Conservation (phyloP, 1,140 invertebrate genomes). For the Proctacanthus coquilletti region DNA sequence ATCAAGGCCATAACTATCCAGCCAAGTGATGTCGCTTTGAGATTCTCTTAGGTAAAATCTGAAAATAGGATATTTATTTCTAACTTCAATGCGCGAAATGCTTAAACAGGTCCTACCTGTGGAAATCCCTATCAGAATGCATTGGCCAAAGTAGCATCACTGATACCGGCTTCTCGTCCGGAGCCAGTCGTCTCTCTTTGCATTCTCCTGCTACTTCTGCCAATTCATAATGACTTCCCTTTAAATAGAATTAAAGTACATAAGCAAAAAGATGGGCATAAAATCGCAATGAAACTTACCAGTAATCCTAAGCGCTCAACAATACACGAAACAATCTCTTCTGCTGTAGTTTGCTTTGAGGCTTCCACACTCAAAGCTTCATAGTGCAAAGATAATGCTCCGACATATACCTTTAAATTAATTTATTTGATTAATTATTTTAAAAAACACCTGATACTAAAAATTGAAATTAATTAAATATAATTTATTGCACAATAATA, state of each 20-base stretch:
- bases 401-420: conserved; percentile 61
- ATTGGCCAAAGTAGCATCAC: conserved; percentile 90
- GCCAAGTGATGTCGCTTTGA: conserved; percentile 60
- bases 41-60: conserved; percentile 75
- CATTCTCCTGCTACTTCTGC: conserved; percentile 84
- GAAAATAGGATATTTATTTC: conserved; percentile 2
- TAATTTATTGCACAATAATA: too few relatives aligned
- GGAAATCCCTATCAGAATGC: conserved; percentile 35
- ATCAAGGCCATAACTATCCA: conserved; percentile 75
- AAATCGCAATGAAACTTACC: conserved; percentile 5
- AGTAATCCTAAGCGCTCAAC: conserved; percentile 47
- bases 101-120: conserved; percentile 28
- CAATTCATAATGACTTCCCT: conserved; percentile 60
- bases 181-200: conserved; percentile 77
- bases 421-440: neutral
- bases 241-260: too few relatives aligned
- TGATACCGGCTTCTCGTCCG: conserved; percentile 75
- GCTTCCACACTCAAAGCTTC: conserved; percentile 84
- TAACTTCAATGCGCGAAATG: neutral
- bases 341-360: conserved; percentile 76
- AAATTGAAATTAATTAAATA: neutral
- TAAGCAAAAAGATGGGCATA: neutral
- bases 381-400: conserved; percentile 72
- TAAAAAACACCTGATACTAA: neutral
- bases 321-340: conserved; percentile 79